These are phyloP conservation scores for Drosophila yakuba DNA, from an alignment of 1,140 invertebrate genomes.

Conservation along the genomic window DNA sequence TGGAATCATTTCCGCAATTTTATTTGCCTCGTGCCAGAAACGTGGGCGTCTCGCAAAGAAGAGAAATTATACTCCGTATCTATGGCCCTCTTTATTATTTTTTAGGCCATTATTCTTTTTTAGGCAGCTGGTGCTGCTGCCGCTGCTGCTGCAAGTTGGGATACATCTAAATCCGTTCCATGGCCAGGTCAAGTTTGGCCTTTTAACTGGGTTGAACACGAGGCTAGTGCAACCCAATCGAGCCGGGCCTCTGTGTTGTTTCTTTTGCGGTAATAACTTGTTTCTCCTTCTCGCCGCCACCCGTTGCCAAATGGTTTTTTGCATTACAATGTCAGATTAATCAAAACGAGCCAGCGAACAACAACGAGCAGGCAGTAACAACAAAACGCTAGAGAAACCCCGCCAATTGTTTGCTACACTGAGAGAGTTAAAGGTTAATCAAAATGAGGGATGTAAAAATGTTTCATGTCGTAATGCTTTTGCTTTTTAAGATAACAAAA, in stretches of 20 bases:
- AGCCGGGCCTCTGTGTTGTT: neutral
- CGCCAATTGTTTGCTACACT: conserved; percentile 73
- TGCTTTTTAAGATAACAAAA: no score
- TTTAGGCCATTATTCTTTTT: conserved; percentile 66
- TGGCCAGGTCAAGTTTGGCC: conserved; percentile 79
- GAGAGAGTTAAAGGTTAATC: neutral
- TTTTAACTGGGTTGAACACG: conserved; percentile 77
- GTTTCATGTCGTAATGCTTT: no score
- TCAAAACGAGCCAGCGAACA: conserved; percentile 75
- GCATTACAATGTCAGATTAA: conserved; percentile 83
- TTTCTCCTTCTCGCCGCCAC: conserved; percentile 38
- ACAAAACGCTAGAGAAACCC: conserved; percentile 77
- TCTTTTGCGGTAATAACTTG: conserved; percentile 60
- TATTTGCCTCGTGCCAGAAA: conserved; percentile 76
- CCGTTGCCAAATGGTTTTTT: conserved; percentile 78
- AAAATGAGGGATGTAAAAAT: no score
- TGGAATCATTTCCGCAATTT: conserved; percentile 81
- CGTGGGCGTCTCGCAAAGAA: conserved; percentile 48
- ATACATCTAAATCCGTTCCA: conserved; percentile 75
- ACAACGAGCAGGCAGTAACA: conserved; percentile 34
- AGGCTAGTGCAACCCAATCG: conserved; percentile 44
- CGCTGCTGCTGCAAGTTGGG: conserved; percentile 16
- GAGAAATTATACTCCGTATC: conserved; percentile 51
- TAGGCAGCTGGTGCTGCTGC: conserved; percentile 37
- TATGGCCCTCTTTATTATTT: conserved; percentile 15